These are phyloP conservation scores for Ectropis crepuscularia DNA, from an alignment of 2,888 invertebrate genomes.

Conservation along the genomic window DNA sequence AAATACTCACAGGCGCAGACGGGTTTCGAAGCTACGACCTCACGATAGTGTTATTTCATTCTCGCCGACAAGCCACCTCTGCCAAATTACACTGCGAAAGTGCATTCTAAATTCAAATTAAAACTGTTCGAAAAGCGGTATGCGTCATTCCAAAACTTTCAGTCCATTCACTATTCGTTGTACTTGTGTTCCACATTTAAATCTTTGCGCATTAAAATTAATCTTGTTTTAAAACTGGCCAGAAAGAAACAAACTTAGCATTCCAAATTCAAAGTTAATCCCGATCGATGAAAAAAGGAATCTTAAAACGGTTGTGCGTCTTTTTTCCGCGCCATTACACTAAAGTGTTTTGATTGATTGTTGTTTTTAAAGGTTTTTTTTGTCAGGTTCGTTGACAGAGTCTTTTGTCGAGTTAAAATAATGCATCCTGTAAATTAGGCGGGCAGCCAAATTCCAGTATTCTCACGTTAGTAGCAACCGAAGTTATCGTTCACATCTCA, in stretches of 20 bases:
- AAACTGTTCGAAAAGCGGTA: too few species aligned
- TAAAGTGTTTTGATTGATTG: conserved; percentile 23
- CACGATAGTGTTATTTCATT: too few species aligned
- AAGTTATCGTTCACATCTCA: conserved; percentile 6
- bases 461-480: conserved; percentile 3
- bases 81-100: background rate
- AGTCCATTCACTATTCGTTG: too few species aligned
- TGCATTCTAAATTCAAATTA: conserved; percentile 6
- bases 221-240: conserved; percentile 8
- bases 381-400: conserved; percentile 21
- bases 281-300: conserved; percentile 3
- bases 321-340: conserved; percentile 9
- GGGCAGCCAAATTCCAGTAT: conserved; percentile 17
- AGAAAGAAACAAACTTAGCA: background rate
- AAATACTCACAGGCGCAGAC: too few species aligned
- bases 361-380: conserved; percentile 22
- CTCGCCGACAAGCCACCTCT: too few species aligned
- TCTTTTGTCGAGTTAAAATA: conserved; percentile 31
- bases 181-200: background rate
- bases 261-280: conserved; percentile 7
- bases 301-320: conserved; percentile 10
- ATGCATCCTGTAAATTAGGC: conserved; percentile 30
- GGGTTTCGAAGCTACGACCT: too few species aligned
- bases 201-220: background rate
- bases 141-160: too few species aligned